Evolutionary conservation across 2,113 vertebrate genomes (phyloP), one percentile per base, ranked within the genome.

Genomic region (Saimiri boliviensis): DNA sequence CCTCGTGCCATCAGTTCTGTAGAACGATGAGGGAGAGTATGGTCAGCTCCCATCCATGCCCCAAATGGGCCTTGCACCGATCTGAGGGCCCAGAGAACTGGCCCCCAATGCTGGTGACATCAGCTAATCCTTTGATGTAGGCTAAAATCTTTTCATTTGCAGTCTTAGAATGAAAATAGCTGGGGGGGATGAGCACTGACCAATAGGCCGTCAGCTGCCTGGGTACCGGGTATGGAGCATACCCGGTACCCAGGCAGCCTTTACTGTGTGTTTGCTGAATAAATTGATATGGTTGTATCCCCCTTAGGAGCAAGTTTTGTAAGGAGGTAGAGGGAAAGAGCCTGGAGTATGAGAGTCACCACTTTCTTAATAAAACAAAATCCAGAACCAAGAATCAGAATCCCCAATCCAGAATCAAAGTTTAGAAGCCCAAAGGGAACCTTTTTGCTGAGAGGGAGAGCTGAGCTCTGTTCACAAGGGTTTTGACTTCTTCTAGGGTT

Each of bases 151-250:
- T 95, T 73, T 68, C 79, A 58, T 88, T 93, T 12, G n/a, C 17
- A 70, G 4, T n/a, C 45, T 93, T 49, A 8, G 42, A 32, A n/a
- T 25, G 19, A 58, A 66, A 42, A 8, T 12, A 19, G 14, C 14
- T 19, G 47, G 21, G 58, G 2, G 23, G 23, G n/a, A 16, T 25
- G 10, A 40, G 40, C 32, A 12, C 4, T 60, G 27, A 8, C 27
- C 2, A 0, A 1, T 21, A 45, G 70, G 66, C 12, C 66, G 49
- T 88, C 1, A 0, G 73, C 68, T 89, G 47, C 47, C 54, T 35
- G 3, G 1, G 1, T 23, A 4, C 9, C 16, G 16, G 23, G n/a
- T 8, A 19, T 23, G 16, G 58, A 42, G 35, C 8, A 3, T 49
- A 5, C 35, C 47, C 30, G 9, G 49, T 32, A 23, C 27, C 7